Conservation (phyloP, 2,888 invertebrate species). For the Stegana nigrithorax region DNA sequence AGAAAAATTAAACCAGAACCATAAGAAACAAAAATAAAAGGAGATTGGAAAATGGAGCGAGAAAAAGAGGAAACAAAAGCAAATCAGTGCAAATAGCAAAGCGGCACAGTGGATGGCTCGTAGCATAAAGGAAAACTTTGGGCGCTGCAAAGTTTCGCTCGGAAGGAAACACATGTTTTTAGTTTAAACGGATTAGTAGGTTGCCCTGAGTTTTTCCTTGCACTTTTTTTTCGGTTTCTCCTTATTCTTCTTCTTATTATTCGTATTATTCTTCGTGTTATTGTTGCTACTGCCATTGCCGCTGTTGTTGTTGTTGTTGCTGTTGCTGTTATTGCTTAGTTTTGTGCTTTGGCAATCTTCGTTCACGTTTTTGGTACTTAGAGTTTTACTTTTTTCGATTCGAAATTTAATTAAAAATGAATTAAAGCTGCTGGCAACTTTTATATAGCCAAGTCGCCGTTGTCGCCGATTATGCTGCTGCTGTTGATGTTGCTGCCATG, state of each 20-base stretch:
- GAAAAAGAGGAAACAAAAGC: background rate
- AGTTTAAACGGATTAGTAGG: slow-evolving; percentile 61
- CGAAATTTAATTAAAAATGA: slow-evolving; percentile 20
- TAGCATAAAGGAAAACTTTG: background rate
- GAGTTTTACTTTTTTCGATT: slow-evolving; percentile 3
- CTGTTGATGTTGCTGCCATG: no score
- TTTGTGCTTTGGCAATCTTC: no score
- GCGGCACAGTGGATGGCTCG: no score
- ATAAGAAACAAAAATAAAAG: slow-evolving; percentile 18
- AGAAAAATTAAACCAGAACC: background rate
- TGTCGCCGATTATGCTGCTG: no score
- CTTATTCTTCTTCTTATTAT: background rate
- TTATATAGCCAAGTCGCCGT: no score
- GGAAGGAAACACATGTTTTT: slow-evolving; percentile 36
- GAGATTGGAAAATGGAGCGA: slow-evolving; percentile 24
- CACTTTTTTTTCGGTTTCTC: background rate
- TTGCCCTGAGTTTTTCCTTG: background rate
- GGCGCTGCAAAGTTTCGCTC: background rate
- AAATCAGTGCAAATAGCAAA: no score
- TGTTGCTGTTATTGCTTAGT: slow-evolving; percentile 5
- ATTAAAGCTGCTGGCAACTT: slow-evolving; percentile 11
- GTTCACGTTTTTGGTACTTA: background rate
- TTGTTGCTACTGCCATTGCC: slow-evolving; percentile 36
- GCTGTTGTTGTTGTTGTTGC: slow-evolving; percentile 13
- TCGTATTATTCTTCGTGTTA: no score